Base-by-base conservation (phyloP, 2,888 invertebrate genomes). In the Drosophila paramelanica region DNA sequence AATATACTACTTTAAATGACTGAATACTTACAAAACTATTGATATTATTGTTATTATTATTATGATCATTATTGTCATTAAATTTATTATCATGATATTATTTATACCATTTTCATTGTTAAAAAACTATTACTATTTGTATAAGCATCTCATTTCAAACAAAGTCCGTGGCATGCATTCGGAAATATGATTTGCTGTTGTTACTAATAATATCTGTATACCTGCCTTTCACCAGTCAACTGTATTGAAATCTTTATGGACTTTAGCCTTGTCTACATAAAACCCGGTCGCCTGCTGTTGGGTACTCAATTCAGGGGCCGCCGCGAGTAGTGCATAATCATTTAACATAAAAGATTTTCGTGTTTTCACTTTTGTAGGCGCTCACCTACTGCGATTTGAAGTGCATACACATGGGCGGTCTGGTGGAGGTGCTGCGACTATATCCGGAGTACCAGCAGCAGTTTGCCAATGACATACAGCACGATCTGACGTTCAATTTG, bases 371-470 rank as follows among this genome's bases (percentile, higher is more conserved):
- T 56, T 79, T 66, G 6, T 93, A 96, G 93, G 98, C 98, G 39
- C 94, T 98, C 57, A 98, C 98, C 45, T 98, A 98, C 93, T 98
- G 98, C 92, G 98, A 98, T 93, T 94, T 98, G 66, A 98, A 98
- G 93, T 97, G 98, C 93, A 96, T 98, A 79, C 95, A 97, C 93
- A 97, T 98, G 94, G 96, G 95, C 73, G 98, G 98, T 1, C 93
- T 98, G 51, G 96, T 97, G 13, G 98, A 98, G 82, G 97, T 97
- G 0, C 93, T 98, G 14, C 94, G 97, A 2, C 93, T 98, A 0
- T 98, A 98, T 92, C 98, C 98, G 0, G 98, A 98, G 91, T 98
- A 98, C 91, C 98, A 98, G 88, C 97, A 97, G 89, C 97, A 98
- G 91, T 98, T 98, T 92, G 96, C 97, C 51, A 95, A 97, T 84